Base-by-base conservation (phyloP, 1,140 invertebrate species). In the Eriocheir sinensis region DNA sequence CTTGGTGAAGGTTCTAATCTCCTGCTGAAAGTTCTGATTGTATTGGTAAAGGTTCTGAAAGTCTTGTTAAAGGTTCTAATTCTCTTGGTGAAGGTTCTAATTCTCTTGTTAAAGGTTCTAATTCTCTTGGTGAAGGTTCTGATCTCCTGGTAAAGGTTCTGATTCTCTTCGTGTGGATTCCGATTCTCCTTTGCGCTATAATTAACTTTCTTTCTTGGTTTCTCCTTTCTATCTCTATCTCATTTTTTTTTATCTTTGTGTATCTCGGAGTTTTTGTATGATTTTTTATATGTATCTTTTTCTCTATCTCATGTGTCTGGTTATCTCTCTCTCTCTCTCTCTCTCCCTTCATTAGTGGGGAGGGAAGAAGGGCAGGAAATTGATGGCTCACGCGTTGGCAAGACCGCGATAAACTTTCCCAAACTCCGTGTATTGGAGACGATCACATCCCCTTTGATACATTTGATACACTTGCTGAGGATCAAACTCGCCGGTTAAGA, bases 401-500 rank as follows among this genome's bases (percentile, higher is more conserved):
- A 92, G 38, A 85, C 8, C 21, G 21, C 3, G 36, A 48, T 81
- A 85, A 92, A 92, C 40, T 92, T 92, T 92, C 41, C n/a, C 15
- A 83, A 85, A 92, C 85, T 48, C 41, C 3, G 17, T 85, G 80
- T 92, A 92, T 92, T 44, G 91, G 91, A 40, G 83, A 40, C 40
- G 91, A 85, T 92, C 91, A 44, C 32, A 21, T 44, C 17, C 30
- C 80, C 91, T 92, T 92, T 92, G 91, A 92, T 85, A 53, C 15
- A 85, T 92, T 85, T 85, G 80, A 92, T 85, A 92, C 91, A 92
- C 79, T 92, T 80, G 32, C 32, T 92, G 91, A 32, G 79, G 91
- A 92, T 92, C 83, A 92, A 92, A 92, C 48, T 81, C 44, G 91
- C 91, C 80, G 81, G 81, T 85, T 85, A 92, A 44, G n/a, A 93